Evolutionary conservation across 2,888 invertebrate genomes (phyloP), one percentile per base, ranked within the genome.

Genomic region (Pyrgus malvae): DNA sequence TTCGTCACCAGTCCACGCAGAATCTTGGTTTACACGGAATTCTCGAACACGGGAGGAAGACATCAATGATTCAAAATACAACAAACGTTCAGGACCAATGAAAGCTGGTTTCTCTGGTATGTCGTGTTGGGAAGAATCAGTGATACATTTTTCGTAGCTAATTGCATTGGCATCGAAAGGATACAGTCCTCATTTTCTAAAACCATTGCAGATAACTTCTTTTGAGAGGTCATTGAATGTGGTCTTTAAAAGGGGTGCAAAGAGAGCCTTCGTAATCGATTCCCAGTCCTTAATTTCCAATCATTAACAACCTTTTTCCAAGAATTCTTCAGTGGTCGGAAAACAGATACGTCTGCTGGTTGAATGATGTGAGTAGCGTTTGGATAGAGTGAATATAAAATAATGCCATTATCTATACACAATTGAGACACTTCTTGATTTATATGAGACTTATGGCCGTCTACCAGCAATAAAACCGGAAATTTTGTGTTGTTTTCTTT

Each of bases 281-380:
- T 11, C 9, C 50, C 50, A 31, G 50, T 53, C 27, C 14, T 38
- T 29, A 37, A 45, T 37, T 58, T 50, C 54, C 44, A 33, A 40
- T 48, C 27, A 45, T 53, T 46, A 31, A 51, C 48, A 38, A 48
- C 17, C 21, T 46, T 45, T 17, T 55, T 56, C 55, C 55, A 58
- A 38, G 45, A 27, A 35, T 49, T 45, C 40, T 55, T 55, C 21
- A 58, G 49, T 38, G 58, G 46, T 48, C 51, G 27, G 40, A 58
- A 58, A 35, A 55, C 55, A 35, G 58, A 55, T 16, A 55, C 58
- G 29, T 58, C 58, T 11, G 58, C 58, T 21, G 58, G 55, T 51
- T 58, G 58, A 16, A 58, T 49, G 40, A 58, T 58, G 23, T 55
- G 46, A 14, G 51, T 55, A 4, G 58, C 49, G 19, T 58, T 58